Evolutionary conservation across 2,888 invertebrate species (phyloP).

Genomic region (Melanargia galathea): DNA sequence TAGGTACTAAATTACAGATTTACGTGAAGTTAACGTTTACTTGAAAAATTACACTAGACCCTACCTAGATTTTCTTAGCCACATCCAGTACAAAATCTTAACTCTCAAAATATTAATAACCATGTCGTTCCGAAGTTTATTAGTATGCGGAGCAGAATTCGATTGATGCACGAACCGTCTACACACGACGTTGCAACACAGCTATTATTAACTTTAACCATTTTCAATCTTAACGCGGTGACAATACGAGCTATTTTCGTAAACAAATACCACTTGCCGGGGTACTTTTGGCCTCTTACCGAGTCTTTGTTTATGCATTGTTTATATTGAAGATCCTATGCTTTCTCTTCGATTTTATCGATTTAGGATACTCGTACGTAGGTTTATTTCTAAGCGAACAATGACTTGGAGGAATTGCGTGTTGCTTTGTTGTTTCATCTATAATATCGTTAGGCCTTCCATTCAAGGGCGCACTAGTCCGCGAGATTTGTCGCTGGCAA

Average conservation of each 20-base stretch:
- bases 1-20: too few relatives aligned
- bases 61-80: too few relatives aligned
- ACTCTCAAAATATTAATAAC: conserved; percentile 43
- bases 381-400: conserved; percentile 15
- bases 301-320: conserved; percentile 35
- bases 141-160: conserved; percentile 57
- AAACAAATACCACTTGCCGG: neutral
- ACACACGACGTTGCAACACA: conserved; percentile 27
- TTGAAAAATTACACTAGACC: too few relatives aligned
- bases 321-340: conserved; percentile 39
- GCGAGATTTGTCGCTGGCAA: too few relatives aligned
- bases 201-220: conserved; percentile 35
- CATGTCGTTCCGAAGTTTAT: conserved; percentile 45
- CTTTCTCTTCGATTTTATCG: conserved; percentile 38
- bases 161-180: conserved; percentile 52
- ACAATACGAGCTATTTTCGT: conserved; percentile 1
- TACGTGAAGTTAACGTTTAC: too few relatives aligned
- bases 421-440: conserved; percentile 10
- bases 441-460: neutral
- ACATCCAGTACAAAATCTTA: conserved; percentile 7
- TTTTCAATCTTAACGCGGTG: conserved; percentile 13
- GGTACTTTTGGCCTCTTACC: conserved; percentile 14
- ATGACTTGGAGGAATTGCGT: conserved; percentile 7
- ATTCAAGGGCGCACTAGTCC: too few relatives aligned
- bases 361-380: conserved; percentile 20